Evolutionary conservation across 2,113 vertebrate genomes (phyloP).

Genomic region (Dicaeum eximium): DNA sequence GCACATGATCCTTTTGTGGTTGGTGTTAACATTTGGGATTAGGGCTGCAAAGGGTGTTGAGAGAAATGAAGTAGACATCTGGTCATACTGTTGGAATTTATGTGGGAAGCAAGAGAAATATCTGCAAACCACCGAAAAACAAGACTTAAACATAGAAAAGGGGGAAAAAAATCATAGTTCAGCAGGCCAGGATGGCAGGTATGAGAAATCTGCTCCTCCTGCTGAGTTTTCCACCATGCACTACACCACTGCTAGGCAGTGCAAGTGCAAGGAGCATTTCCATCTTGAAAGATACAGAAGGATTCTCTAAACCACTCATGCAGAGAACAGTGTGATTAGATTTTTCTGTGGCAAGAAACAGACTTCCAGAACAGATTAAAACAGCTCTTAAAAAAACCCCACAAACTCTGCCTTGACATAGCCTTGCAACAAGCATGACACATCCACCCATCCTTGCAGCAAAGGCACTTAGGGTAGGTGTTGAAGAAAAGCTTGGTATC

Average conservation of each 20-base stretch:
- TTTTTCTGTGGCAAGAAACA: neutral
- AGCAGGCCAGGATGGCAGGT: neutral
- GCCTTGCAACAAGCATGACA: neutral
- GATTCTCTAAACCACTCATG: neutral
- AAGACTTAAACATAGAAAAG: neutral
- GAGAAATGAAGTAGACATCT: slow-evolving; percentile 34
- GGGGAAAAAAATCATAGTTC: neutral
- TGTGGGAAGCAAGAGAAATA: slow-evolving; percentile 12
- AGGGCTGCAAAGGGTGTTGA: neutral
- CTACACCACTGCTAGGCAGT: neutral
- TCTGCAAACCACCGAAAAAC: slow-evolving; percentile 10
- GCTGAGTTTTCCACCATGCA: neutral
- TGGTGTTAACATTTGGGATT: neutral
- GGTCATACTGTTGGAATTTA: slow-evolving; percentile 53
- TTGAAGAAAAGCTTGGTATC: neutral
- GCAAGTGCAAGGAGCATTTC: neutral
- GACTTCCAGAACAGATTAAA: neutral
- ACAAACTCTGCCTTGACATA: neutral
- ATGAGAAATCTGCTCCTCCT: neutral
- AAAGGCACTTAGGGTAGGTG: neutral
- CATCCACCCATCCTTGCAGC: neutral
- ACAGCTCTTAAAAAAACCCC: neutral
- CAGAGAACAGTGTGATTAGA: neutral
- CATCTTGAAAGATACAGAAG: neutral
- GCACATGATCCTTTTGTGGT: neutral